Base-by-base conservation (phyloP, 2,888 invertebrate species). In the Athrips mouffetella region DNA sequence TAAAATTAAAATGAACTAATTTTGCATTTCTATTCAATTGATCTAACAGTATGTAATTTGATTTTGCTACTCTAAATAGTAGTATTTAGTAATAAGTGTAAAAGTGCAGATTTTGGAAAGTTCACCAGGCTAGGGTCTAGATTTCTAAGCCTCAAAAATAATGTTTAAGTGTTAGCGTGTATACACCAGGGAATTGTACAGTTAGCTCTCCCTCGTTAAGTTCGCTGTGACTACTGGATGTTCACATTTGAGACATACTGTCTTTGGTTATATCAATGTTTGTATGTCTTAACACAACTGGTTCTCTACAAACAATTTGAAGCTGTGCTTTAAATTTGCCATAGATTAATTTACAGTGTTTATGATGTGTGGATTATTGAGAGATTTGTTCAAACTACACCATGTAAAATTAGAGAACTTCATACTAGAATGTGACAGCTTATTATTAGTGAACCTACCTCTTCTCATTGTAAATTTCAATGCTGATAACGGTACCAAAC, bases 161-260 rank as follows among this genome's bases (percentile, higher is more conserved):
- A 85, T 84, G 77, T 86, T 75, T 87, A 88, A 87, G 87, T 87
- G 87, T 88, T 87, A 88, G 87, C 82, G 78, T 81, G 84, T 87
- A 86, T 87, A 74, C 83, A 85, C 77, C 64, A 70, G 87, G 86
- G 87, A 87, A 86, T 87, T 88, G 88, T 88, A 88, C 88, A 88
- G 87, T 86, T 88, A 88, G 87, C 83, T 85, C 86, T 85, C 87
- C 87, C 87, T 86, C 73, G 83, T 86, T 87, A 86, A 86, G 86
- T 85, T 88, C 83, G 81, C 86, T 82, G 84, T 85, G 84, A 86
- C 86, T 73, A 71, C 76, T 77, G 85, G 80, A 84, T 82, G 85
- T 83, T 83, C 81, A 83, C 76, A 63, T 76, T 70, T 73, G 64
- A 70, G 71, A 79, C 75, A 71, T 82, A 82, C 78, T 63, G 65